These are phyloP conservation scores for Salminus brasiliensis DNA, from an alignment of 2,113 vertebrate species.

Conservation along the genomic window DNA sequence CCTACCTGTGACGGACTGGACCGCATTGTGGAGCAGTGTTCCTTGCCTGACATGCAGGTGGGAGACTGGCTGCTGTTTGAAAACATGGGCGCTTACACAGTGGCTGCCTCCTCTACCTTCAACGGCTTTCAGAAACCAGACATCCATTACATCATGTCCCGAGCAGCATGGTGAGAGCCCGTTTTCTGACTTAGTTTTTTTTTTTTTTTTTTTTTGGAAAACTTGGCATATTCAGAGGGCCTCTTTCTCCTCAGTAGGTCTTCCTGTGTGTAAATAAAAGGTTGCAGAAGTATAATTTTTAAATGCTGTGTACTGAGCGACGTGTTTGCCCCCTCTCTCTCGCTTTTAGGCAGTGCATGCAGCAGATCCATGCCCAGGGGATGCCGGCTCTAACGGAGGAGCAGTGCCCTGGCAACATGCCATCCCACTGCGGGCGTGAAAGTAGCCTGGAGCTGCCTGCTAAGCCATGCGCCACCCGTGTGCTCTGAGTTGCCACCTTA, in stretches of 20 bases:
- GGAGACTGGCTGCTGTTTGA: conserved; percentile 97
- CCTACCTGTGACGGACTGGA: conserved; percentile 95
- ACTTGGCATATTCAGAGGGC: background rate
- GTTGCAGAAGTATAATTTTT: background rate
- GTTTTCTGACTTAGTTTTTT: background rate
- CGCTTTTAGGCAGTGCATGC: conserved; percentile 85
- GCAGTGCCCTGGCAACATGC: conserved; percentile 73
- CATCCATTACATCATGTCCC: conserved; percentile 90
- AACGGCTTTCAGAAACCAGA: conserved; percentile 95
- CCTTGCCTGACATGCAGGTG: conserved; percentile 89
- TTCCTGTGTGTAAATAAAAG: background rate
- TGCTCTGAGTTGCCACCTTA: conserved; percentile 71
- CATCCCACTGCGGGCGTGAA: conserved; percentile 85
- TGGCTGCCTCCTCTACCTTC: conserved; percentile 95
- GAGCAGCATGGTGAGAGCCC: conserved; percentile 85
- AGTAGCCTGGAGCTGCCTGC: conserved; percentile 82
- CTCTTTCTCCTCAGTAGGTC: background rate
- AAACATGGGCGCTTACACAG: conserved; percentile 97
- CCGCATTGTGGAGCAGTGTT: conserved; percentile 89
- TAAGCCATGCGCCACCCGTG: conserved; percentile 79
- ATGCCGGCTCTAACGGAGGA: conserved; percentile 76
- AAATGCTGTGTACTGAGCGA: background rate
- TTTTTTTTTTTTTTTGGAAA: background rate
- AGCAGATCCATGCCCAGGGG: conserved; percentile 80
- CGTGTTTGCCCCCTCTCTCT: background rate